Base-by-base conservation (phyloP, 2,888 invertebrate genomes). In the Aphodius granarius region DNA sequence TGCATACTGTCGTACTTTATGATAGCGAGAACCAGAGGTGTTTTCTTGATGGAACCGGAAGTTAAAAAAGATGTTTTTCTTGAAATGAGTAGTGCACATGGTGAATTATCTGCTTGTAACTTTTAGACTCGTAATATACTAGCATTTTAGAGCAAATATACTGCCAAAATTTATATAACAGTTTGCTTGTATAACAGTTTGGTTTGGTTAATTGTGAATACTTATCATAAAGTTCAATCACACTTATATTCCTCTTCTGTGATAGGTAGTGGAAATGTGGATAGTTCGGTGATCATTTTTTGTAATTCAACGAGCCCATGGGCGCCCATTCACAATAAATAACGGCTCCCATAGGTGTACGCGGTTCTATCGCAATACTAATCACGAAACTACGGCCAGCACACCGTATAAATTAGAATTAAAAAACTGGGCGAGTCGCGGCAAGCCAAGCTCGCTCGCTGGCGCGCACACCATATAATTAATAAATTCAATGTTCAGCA, bases 401-500 rank as follows among this genome's bases (percentile, higher is more conserved):
- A 43, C 43, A 43, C 43, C 43, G 43, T 43, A 43, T 43, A 43
- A 43, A 43, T 43, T 43, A 43, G 43, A 43, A 43, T 43, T 43
- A 43, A 43, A 43, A 43, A 43, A 43, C 43, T 43, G 43, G 43
- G 43, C 43, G 43, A 43, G 43, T 43, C 43, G n/a, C n/a, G 43
- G 43, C 43, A 43, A 43, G 43, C 43, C 43, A 43, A 43, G 43
- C 43, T 43, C 43, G 43, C 43, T 43, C 43, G 43, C 43, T 43
- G 43, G 43, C 43, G 43, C 43, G 43, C 43, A 9, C 43, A 43
- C 43, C 68, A 20, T 68, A 68, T 68, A 68, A 68, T 68, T 68
- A 68, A 68, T 68, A 68, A 68, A 68, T 68, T 20, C 68, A 68
- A 68, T 68, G 68, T 68, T 21, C 68, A 20, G 68, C 22, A n/a